Base-by-base conservation (phyloP, 2,797 vertebrate genomes). In the Tamandua tetradactyla region DNA sequence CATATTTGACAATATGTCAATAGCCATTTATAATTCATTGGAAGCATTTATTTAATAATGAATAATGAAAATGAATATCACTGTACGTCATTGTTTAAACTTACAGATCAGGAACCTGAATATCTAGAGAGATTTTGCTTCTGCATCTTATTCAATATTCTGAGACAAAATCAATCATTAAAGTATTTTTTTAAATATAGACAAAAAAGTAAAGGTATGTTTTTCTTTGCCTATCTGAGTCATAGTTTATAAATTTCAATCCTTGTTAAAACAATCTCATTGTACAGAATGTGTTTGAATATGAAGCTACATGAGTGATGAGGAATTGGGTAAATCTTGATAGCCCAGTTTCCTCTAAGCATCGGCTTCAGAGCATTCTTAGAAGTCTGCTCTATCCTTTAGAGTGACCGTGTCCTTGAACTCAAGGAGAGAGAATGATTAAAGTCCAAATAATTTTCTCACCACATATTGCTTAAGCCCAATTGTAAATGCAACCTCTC, bases 31-130 rank as follows among this genome's bases (percentile, higher is more conserved):
- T 66, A 96, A 91, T 57, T 49, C 72, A 93, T 13, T 61, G 25
- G 89, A 97, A 96, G 49, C 79, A 91, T 8, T 96, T 91, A 75
- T 57, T 91, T 93, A 93, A 94, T 92, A 96, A 78, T n/a, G 17
- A 93, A 94, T 92, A 96, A 78, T n/a, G 17, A 75, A 3, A 69
- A 95, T 76, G 89, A 83, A 94, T 92, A 89, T 93, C 92, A 89
- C 75, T 69, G 93, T 93, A 96, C 96, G 69, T 87, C 89, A 59
- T 23, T 85, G 62, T 81, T 61, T 96, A 95, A 82, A 95, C 76
- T 95, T 96, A 96, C n/a, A 76, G 35, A 68, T 93, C 68, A 55
- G 52, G 52, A 22, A 55, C 52, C 52, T 55, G 20, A 20, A 18
- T 55, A 20, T 55, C 20, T 55, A 55, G 17, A 55, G 18, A 55